Evolutionary conservation across 2,888 invertebrate genomes (phyloP).

Genomic region (Leptinotarsa rubiginosa): DNA sequence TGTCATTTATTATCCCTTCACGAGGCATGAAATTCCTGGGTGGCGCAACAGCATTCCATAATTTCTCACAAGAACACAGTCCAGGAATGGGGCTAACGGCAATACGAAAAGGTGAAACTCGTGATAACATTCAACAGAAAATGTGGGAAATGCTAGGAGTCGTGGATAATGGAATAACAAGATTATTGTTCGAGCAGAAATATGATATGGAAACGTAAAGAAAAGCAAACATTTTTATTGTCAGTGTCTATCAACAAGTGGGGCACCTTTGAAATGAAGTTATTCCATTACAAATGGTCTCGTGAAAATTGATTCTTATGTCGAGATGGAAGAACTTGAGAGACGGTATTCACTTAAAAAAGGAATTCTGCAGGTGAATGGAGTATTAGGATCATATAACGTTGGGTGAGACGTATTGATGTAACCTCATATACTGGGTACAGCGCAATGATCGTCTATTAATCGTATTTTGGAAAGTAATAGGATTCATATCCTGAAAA

Average conservation of each 20-base stretch:
- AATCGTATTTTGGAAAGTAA: no score
- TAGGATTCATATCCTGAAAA: no score
- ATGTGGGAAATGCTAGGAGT: constrained; percentile 5
- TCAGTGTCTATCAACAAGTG: constrained; percentile 5
- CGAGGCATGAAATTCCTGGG: neutral
- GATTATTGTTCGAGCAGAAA: constrained; percentile 20
- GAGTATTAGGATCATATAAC: no score
- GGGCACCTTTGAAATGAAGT: neutral
- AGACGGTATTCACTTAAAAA: neutral
- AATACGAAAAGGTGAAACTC: neutral
- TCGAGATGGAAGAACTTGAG: neutral
- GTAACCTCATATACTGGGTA: no score
- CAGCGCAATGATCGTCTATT: no score
- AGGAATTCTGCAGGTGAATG: neutral
- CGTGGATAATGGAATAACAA: constrained; percentile 6
- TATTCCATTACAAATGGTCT: neutral
- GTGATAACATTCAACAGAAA: neutral
- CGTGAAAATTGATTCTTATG: neutral
- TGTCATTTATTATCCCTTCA: no score
- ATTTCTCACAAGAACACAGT: neutral
- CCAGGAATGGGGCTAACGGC: neutral
- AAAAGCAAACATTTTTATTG: constrained; percentile 5
- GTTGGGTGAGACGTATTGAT: no score
- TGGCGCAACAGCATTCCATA: neutral
- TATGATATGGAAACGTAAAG: constrained; percentile 3